Evolutionary conservation across 2,888 invertebrate species (phyloP).

Genomic region (Drosophila robusta): DNA sequence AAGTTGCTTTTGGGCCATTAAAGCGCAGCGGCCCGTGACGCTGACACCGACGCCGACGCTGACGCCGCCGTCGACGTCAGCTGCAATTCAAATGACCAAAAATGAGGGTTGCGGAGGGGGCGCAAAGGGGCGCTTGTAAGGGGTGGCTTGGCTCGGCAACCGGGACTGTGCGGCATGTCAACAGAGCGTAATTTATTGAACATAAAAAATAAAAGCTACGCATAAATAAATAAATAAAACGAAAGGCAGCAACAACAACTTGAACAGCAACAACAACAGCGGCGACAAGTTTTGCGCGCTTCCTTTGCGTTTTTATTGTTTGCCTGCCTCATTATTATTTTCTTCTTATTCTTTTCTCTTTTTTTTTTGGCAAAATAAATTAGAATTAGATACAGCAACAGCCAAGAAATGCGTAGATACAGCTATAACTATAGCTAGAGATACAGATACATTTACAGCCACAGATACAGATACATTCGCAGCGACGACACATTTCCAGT

Average conservation of each 20-base stretch:
- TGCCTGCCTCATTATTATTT: constrained; percentile 63
- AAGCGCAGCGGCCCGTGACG: constrained; percentile 73
- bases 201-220: constrained; percentile 52
- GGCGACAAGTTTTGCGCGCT: constrained; percentile 38
- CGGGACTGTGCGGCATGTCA: constrained; percentile 68
- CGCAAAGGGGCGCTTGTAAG: background rate
- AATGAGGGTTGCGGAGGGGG: constrained; percentile 50
- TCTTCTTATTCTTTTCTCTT: constrained; percentile 13
- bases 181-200: constrained; percentile 77
- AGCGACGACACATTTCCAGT: constrained; percentile 71
- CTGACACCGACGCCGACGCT: constrained; percentile 19
- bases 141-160: constrained; percentile 16
- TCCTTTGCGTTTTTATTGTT: constrained; percentile 37
- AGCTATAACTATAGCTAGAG: constrained; percentile 28
- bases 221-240: constrained; percentile 77
- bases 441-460: constrained; percentile 5
- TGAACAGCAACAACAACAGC: constrained; percentile 24
- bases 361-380: constrained; percentile 72
- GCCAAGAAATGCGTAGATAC: constrained; percentile 66
- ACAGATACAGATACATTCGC: constrained; percentile 12
- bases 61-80: constrained; percentile 27
- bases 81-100: constrained; percentile 74
- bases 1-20: constrained; percentile 71
- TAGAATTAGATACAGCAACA: constrained; percentile 71
- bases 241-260: constrained; percentile 15